These are phyloP conservation scores for Limonius californicus DNA, from an alignment of 1,140 invertebrate genomes.

Conservation along the genomic window DNA sequence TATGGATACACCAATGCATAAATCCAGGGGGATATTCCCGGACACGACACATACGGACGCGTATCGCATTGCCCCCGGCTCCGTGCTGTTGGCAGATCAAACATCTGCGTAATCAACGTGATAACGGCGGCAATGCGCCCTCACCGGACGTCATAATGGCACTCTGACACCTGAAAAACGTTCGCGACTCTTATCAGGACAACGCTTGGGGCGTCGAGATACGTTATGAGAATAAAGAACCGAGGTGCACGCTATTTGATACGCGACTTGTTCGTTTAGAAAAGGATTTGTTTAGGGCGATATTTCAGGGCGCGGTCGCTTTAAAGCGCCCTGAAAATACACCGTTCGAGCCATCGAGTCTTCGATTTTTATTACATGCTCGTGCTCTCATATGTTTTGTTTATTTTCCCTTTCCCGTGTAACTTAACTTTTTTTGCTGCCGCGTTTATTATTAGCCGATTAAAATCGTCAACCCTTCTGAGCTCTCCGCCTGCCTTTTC, in stretches of 20 bases:
- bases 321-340: background rate
- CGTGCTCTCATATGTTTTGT: background rate
- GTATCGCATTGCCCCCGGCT: slow-evolving; percentile 6
- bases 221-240: background rate
- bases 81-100: slow-evolving; percentile 9
- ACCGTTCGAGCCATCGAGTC: background rate
- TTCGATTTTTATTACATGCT: slow-evolving; percentile 1
- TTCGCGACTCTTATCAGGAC: slow-evolving; percentile 2
- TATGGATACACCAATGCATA: slow-evolving; percentile 9
- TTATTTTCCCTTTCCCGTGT: background rate
- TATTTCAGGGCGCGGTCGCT: background rate
- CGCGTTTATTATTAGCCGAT: background rate
- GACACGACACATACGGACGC: background rate
- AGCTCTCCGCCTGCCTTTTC: no score
- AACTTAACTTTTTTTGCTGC: background rate
- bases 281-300: slow-evolving; percentile 7
- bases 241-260: background rate
- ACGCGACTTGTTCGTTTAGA: slow-evolving; percentile 7
- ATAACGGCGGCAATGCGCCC: slow-evolving; percentile 8
- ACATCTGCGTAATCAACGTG: slow-evolving; percentile 8
- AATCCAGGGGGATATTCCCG: slow-evolving; percentile 8
- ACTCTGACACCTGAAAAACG: slow-evolving; percentile 13
- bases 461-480: background rate
- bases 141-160: slow-evolving; percentile 5
- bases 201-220: slow-evolving; percentile 3